Base-by-base conservation (phyloP, 2,113 vertebrate genomes). In the Oophaga pumilio region DNA sequence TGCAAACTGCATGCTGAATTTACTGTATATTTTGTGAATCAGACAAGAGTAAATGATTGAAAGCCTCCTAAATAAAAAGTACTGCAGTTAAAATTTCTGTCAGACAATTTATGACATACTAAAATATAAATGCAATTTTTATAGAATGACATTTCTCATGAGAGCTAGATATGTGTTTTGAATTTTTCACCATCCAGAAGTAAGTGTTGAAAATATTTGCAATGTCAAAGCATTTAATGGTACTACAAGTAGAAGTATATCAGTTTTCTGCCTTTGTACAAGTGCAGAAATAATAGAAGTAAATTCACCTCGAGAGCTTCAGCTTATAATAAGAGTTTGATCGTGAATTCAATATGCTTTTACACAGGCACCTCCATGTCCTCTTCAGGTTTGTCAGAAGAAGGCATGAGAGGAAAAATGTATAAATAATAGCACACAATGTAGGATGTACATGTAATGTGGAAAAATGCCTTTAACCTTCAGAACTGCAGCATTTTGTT, bases 121-220 rank as follows among this genome's bases (percentile, higher is more conserved):
- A 52, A 89, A 89, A 92, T 92, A 92, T 90, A 91, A 93, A 92
- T 91, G 89, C 79, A 64, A 57, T 90, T 93, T 93, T 90, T 92
- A 86, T 89, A 92, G 90, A 92, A 91, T 89, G 89, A 85, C 90
- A 91, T 90, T 89, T 92, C 83, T 92, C 71, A 85, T 91, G 92
- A 93, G 91, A 91, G 88, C 90, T 88, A 89, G 88, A 92, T 88
- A 90, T 0, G 0, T 84, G 89, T 90, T 82, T 90, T 90, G 88
- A 91, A 91, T 92, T 92, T 93, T 74, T 91, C 76, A 43, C 56
- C 74, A 90, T 90, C 92, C 90, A 88, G 90, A 90, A 92, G 92
- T 57, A 89, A 91, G 90, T 90, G 84, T 69, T 90, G 89, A 87
- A 88, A 91, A 90, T 91, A 89, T 62, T 91, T 89, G 80, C 81